Conservation (phyloP, 1,140 invertebrate genomes). For the Chironomus tepperi region DNA sequence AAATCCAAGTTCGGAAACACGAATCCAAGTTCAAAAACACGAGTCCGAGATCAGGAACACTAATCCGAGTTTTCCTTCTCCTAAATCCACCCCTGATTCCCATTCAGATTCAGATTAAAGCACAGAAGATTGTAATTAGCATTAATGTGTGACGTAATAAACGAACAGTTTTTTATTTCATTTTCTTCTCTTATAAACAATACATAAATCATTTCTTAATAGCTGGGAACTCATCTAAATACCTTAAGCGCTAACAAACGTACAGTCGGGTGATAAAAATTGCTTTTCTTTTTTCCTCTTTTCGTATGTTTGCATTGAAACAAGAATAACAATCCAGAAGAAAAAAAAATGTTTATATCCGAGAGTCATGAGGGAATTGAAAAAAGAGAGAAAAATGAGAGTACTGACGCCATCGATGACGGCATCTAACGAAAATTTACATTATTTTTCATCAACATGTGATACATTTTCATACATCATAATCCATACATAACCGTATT, state of each 20-base stretch:
- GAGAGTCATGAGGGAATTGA: not conserved
- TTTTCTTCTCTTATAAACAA: not conserved
- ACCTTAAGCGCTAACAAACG: not conserved
- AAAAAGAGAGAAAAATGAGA: not conserved
- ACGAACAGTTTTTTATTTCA: too few species aligned
- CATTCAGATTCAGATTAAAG: too few species aligned
- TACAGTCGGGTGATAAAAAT: not conserved
- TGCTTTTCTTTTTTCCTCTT: not conserved
- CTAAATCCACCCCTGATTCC: too few species aligned
- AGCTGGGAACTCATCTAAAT: not conserved
- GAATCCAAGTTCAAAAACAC: too few species aligned
- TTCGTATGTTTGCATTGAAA: not conserved
- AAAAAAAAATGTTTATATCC: constrained; percentile 4
- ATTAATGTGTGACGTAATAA: not conserved
- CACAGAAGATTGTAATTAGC: too few species aligned
- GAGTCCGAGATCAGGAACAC: too few species aligned
- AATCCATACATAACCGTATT: too few species aligned
- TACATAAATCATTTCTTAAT: constrained; percentile 14
- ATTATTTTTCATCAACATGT: not conserved
- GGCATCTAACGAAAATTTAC: not conserved
- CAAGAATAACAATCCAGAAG: not conserved
- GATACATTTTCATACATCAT: not conserved
- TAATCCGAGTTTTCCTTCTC: too few species aligned
- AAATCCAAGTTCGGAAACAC: too few species aligned
- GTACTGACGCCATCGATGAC: not conserved